Evolutionary conservation across 2,888 invertebrate genomes (phyloP).

Genomic region (Drosophila barbarae): DNA sequence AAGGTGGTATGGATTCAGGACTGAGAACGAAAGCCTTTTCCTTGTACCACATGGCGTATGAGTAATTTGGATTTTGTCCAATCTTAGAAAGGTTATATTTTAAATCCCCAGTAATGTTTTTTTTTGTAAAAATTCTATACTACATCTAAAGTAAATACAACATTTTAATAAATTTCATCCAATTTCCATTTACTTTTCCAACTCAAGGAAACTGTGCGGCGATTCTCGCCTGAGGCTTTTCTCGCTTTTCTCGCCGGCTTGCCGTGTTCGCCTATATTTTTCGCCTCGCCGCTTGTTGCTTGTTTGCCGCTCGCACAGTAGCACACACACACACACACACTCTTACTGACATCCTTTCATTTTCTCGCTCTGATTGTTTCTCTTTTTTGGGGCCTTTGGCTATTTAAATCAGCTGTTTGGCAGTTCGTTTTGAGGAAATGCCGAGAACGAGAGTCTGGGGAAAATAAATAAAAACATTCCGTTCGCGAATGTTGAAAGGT

Average conservation of each 20-base stretch:
- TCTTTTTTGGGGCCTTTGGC: constrained; percentile 28
- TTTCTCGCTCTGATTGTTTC: constrained; percentile 33
- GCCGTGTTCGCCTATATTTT: constrained; percentile 28
- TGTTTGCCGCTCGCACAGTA: constrained; percentile 26
- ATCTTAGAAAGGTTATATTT: too few species aligned
- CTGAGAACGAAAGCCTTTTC: too few species aligned
- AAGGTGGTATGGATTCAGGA: too few species aligned
- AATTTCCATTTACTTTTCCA: not conserved
- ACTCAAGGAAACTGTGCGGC: constrained; percentile 31
- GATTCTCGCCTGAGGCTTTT: constrained; percentile 28
- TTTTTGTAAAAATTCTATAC: not conserved
- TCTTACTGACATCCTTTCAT: constrained; percentile 14
- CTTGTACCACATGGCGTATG: too few species aligned
- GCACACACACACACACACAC: not conserved
- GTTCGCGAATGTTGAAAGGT: constrained; percentile 48
- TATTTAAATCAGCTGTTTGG: constrained; percentile 61
- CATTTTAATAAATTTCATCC: not conserved
- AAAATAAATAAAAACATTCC: constrained; percentile 35
- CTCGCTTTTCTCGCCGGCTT: constrained; percentile 36
- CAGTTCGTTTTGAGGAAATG: constrained; percentile 31
- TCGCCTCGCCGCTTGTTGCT: constrained; percentile 62
- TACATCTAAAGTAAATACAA: not conserved
- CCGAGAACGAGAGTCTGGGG: constrained; percentile 28
- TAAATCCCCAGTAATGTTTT: too few species aligned
- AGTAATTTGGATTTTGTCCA: too few species aligned